Conservation (phyloP, 2,888 invertebrate species). For the Anthrax anthrax region DNA sequence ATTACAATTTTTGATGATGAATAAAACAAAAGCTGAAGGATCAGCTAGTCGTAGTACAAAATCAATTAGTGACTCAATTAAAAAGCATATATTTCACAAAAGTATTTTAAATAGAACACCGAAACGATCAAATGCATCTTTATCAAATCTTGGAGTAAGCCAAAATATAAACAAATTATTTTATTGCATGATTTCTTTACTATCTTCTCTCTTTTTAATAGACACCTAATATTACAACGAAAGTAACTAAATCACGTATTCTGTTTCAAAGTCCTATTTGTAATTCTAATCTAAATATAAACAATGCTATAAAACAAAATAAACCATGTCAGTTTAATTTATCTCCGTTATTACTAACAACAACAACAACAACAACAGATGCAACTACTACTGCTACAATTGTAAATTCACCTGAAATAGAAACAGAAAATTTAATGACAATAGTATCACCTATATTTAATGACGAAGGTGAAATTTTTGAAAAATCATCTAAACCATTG, state of each 20-base stretch:
- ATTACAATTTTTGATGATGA: conserved; percentile 43
- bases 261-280: conserved; percentile 31
- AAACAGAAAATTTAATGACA: neutral
- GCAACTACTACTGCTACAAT: neutral
- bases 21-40: conserved; percentile 42
- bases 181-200: neutral
- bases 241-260: conserved; percentile 27
- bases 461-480: conserved; percentile 12
- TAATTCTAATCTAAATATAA: conserved; percentile 1
- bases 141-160: conserved; percentile 9
- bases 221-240: conserved; percentile 27
- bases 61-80: conserved; percentile 70
- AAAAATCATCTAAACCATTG: too few species aligned
- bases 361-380: neutral
- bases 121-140: conserved; percentile 20
- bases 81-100: conserved; percentile 71
- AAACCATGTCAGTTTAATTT: conserved; percentile 29
- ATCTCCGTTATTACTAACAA: conserved; percentile 24
- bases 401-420: neutral
- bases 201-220: conserved; percentile 13
- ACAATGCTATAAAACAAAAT: conserved; percentile 15
- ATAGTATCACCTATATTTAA: neutral
- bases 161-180: too few species aligned
- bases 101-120: conserved; percentile 39
- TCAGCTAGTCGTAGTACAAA: conserved; percentile 38